Evolutionary conservation across 2,113 vertebrate species (phyloP).

Genomic region (Oryzias celebensis): DNA sequence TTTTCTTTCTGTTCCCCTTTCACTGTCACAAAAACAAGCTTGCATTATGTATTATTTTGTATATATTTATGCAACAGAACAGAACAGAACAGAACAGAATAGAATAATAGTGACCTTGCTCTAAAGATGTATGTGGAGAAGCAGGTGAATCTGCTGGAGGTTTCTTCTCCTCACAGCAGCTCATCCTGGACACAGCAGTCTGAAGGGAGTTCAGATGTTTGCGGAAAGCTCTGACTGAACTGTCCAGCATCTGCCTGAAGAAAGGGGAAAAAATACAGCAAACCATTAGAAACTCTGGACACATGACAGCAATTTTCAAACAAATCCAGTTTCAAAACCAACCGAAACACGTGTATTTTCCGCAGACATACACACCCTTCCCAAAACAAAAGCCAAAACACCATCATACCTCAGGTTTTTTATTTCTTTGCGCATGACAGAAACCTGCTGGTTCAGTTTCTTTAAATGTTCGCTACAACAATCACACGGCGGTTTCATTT

Average conservation of each 20-base stretch:
- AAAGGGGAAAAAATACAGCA: neutral
- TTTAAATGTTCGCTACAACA: conserved; percentile 44
- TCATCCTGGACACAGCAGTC: conserved; percentile 49
- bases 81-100: neutral
- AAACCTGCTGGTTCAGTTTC: conserved; percentile 72
- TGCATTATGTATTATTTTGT: too few species aligned
- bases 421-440: conserved; percentile 79
- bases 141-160: neutral
- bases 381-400: neutral
- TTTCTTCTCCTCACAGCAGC: conserved; percentile 1
- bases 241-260: conserved; percentile 70
- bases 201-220: conserved; percentile 72
- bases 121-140: conserved; percentile 41
- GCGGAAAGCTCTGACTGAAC: conserved; percentile 63
- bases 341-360: too few species aligned
- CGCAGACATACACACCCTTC: too few species aligned
- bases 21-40: too few species aligned
- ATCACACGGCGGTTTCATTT: conserved; percentile 61
- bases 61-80: too few species aligned
- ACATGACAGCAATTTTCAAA: too few species aligned
- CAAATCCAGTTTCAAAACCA: too few species aligned
- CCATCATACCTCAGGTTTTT: conserved; percentile 77
- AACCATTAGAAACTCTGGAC: neutral
- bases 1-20: too few species aligned
- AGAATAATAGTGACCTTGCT: conserved; percentile 58